These are phyloP conservation scores for Dissostichus mawsoni DNA, from an alignment of 2,113 vertebrate species.

Conservation along the genomic window DNA sequence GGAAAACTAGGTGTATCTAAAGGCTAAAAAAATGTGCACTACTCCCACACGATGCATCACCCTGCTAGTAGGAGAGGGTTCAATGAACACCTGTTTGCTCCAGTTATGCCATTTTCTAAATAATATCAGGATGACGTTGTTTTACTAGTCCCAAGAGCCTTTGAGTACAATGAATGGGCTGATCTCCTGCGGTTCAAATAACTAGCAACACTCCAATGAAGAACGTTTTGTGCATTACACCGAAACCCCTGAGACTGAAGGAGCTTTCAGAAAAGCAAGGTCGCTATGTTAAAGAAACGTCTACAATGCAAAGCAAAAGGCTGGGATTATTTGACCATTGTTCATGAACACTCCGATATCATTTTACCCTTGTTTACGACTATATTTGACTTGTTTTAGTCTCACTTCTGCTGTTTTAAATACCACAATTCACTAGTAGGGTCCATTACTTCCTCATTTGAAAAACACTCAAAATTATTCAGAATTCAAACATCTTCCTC, in stretches of 20 bases:
- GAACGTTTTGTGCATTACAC: neutral
- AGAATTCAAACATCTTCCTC: neutral
- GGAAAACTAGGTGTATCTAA: neutral
- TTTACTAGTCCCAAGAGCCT: neutral
- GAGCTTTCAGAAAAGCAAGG: neutral
- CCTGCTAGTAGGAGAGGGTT: neutral
- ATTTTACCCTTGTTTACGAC: neutral
- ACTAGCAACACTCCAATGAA: neutral
- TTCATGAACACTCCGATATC: neutral
- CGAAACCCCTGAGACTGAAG: neutral
- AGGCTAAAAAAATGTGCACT: neutral
- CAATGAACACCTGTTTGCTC: neutral
- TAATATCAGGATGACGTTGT: slow-evolving; percentile 3
- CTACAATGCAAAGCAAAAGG: neutral
- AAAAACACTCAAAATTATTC: neutral
- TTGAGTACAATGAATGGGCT: neutral
- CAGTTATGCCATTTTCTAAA: neutral
- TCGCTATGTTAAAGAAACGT: neutral
- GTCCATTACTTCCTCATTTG: slow-evolving; percentile 19
- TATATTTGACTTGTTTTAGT: neutral
- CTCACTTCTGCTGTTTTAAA: neutral
- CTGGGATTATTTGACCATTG: neutral
- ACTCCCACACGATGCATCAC: neutral
- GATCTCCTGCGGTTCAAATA: neutral
- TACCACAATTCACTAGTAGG: neutral